These are phyloP conservation scores for Sicus ferrugineus DNA, from an alignment of 2,888 invertebrate genomes.

Conservation along the genomic window DNA sequence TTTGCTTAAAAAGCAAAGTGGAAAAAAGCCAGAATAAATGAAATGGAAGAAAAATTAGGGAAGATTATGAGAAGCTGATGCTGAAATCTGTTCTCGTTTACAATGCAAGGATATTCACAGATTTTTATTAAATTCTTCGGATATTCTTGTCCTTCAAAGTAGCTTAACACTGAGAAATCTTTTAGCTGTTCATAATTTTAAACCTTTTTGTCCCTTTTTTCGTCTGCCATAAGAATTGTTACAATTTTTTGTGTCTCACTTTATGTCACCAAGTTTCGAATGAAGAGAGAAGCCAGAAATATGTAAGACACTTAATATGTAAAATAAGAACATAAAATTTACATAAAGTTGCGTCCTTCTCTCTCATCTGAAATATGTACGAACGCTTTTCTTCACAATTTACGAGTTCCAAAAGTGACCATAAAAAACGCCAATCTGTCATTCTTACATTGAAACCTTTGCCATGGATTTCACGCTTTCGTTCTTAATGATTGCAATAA, in stretches of 20 bases:
- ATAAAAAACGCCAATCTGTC: background rate
- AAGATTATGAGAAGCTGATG: background rate
- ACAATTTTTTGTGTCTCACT: too few relatives aligned
- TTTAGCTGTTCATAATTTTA: background rate
- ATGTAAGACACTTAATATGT: slow-evolving; percentile 2
- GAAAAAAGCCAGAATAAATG: too few relatives aligned
- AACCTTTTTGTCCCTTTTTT: background rate
- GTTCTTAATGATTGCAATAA: background rate
- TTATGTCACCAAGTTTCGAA: too few relatives aligned
- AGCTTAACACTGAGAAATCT: too few relatives aligned
- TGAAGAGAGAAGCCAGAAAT: background rate
- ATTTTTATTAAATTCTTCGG: too few relatives aligned
- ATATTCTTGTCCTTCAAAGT: too few relatives aligned
- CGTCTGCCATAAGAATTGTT: background rate
- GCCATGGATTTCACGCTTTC: background rate
- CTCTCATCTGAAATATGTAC: background rate
- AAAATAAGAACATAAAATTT: background rate
- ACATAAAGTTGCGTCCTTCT: background rate
- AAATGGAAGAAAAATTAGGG: background rate
- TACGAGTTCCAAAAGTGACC: too few relatives aligned
- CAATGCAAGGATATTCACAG: background rate
- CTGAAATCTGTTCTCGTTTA: background rate
- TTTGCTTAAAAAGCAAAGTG: background rate
- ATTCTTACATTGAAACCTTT: background rate
- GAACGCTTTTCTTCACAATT: too few relatives aligned